phyloP scores from a whole-genome alignment of 2,113 vertebrate genomes.

The Sapajus apella region DNA sequence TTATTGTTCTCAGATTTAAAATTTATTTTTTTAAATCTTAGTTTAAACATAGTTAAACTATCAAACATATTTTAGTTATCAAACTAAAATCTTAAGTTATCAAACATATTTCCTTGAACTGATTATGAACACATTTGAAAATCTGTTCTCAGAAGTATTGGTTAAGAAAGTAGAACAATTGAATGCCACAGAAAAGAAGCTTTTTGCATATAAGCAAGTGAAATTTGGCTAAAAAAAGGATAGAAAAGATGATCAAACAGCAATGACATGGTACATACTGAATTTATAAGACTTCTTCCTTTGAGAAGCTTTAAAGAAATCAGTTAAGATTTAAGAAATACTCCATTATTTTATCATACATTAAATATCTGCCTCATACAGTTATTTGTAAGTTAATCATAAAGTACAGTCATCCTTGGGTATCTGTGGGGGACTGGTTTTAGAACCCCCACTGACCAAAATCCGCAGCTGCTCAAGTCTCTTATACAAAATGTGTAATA shows the following conservation, averaged over 20 bases:
- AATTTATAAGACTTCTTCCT: constrained; percentile 5
- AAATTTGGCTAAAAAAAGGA: background rate
- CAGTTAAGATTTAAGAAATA: constrained; percentile 23
- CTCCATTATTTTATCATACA: background rate
- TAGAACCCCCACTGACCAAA: background rate
- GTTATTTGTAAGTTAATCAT: constrained; percentile 50
- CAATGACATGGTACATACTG: background rate
- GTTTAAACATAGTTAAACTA: background rate
- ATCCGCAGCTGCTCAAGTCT: background rate
- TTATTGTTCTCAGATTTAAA: constrained; percentile 33
- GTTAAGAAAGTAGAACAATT: background rate
- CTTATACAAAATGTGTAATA: background rate
- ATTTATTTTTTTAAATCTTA: background rate
- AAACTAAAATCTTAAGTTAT: background rate
- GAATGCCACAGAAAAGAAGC: background rate
- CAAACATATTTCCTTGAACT: constrained; percentile 23
- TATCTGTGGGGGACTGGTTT: background rate
- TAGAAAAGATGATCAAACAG: constrained; percentile 17
- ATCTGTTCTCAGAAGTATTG: constrained; percentile 21
- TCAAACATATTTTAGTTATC: background rate
- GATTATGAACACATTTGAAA: constrained; percentile 45
- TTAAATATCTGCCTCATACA: background rate
- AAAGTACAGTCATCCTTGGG: background rate
- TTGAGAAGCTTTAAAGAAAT: constrained; percentile 47
- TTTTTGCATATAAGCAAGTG: background rate